These are phyloP conservation scores for Drosophila ironensis DNA, from an alignment of 1,140 invertebrate genomes.

Conservation along the genomic window DNA sequence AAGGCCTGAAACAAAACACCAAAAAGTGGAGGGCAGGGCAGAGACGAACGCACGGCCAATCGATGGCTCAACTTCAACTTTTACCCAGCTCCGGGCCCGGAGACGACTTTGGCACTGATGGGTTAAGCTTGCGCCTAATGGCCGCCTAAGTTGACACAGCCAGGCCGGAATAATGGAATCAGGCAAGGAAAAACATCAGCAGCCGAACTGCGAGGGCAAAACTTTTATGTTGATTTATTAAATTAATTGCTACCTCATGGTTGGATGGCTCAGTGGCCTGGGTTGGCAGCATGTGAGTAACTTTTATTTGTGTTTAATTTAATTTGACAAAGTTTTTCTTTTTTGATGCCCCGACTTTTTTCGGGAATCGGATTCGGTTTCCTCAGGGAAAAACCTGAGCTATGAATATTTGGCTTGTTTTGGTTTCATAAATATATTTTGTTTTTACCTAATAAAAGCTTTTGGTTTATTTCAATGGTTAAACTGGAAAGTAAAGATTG, in stretches of 20 bases:
- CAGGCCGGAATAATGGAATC: slow-evolving; percentile 30
- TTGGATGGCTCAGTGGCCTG: background rate
- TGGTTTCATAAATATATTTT: background rate
- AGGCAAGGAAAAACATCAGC: slow-evolving; percentile 10
- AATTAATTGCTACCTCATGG: slow-evolving; percentile 74
- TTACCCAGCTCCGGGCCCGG: too few relatives aligned
- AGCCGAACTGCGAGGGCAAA: slow-evolving; percentile 22
- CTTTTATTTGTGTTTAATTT: slow-evolving; percentile 75
- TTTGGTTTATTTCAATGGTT: slow-evolving; percentile 31
- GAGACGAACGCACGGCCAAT: slow-evolving; percentile 37
- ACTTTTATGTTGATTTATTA: slow-evolving; percentile 78
- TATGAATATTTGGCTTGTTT: slow-evolving; percentile 1
- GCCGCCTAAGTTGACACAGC: slow-evolving; percentile 66
- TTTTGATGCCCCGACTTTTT: slow-evolving; percentile 53
- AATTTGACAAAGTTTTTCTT: slow-evolving; percentile 65
- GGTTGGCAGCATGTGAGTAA: slow-evolving; percentile 26
- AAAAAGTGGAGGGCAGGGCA: background rate
- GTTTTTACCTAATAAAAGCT: slow-evolving; percentile 38
- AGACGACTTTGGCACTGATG: slow-evolving; percentile 67
- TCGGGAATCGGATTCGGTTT: background rate
- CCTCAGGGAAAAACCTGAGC: background rate
- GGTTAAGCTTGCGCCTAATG: slow-evolving; percentile 73
- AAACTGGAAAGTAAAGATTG: slow-evolving; percentile 50
- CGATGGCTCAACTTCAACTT: slow-evolving; percentile 69
- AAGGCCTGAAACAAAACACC: slow-evolving; percentile 36